Evolutionary conservation across 2,888 invertebrate species (phyloP), one percentile per base, ranked within the genome.

Genomic region (Dicranocentrus wangi): DNA sequence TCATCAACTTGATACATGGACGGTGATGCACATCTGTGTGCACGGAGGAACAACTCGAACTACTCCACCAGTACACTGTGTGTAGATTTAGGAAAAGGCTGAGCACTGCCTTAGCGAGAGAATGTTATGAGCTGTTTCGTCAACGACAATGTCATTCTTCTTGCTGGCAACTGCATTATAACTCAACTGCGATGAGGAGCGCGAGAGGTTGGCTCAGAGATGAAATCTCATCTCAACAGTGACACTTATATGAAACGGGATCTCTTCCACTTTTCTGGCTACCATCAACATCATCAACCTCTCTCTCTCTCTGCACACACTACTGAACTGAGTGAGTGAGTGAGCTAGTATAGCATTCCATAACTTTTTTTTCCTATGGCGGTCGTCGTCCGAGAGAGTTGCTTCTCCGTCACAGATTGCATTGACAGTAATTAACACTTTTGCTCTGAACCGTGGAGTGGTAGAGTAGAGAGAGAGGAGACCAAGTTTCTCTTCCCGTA

Each of bases 341-440:
- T n/a, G n/a, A n/a, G n/a, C n/a, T n/a, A n/a, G n/a, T n/a, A n/a
- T n/a, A n/a, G n/a, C n/a, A n/a, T n/a, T n/a, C n/a, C n/a, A n/a
- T n/a, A n/a, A n/a, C n/a, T n/a, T n/a, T n/a, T n/a, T n/a, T n/a
- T n/a, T n/a, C n/a, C n/a, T n/a, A n/a, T n/a, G n/a, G n/a, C n/a
- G n/a, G n/a, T n/a, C n/a, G n/a, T n/a, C 66, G 55, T 65, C 27
- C 13, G 32, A 75, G 28, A 28, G 66, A 25, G 32, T 69, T 2
- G 10, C 15, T 69, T 8, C 53, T 21, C 23, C 68, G 66, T 55
- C 83, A 81, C 83, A 83, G 72, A 83, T 83, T 83, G 83, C 81
- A 69, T 61, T 78, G 83, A 83, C 81, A 81, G 83, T 81, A 83
- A 83, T 83, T 83, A 83, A 81, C 83, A 81, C 81, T 73, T 77